These are phyloP conservation scores for Heterocephalus glaber DNA, from an alignment of 2,113 vertebrate species.

Conservation along the genomic window DNA sequence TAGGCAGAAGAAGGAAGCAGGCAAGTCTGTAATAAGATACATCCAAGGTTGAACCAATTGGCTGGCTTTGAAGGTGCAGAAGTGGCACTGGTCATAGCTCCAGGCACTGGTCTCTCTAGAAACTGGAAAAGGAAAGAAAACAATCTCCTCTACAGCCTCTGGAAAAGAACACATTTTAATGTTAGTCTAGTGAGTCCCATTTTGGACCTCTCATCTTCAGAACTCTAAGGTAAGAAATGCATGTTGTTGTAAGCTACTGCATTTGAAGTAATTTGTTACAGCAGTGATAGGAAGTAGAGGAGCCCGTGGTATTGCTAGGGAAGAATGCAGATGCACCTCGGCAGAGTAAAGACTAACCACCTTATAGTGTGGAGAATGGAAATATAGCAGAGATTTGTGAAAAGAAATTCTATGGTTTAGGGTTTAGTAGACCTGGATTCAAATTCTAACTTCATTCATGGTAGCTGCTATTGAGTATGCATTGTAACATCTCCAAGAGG, in stretches of 20 bases:
- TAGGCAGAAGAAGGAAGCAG: background rate
- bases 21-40: background rate
- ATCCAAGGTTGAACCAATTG: background rate
- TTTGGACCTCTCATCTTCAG: background rate
- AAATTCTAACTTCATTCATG: background rate
- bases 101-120: background rate
- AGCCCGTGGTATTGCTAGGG: background rate
- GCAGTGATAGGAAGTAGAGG: background rate
- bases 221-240: background rate
- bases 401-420: background rate
- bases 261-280: background rate
- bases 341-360: background rate
- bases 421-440: background rate
- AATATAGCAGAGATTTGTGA: background rate
- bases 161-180: background rate
- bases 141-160: background rate
- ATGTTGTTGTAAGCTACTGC: background rate
- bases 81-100: background rate
- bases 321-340: background rate
- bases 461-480: background rate
- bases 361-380: background rate
- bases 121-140: background rate
- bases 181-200: background rate
- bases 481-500: background rate
- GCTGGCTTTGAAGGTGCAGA: background rate